phyloP scores from a whole-genome alignment of 2,888 invertebrate species.

The Cryptocephalus moraei region DNA sequence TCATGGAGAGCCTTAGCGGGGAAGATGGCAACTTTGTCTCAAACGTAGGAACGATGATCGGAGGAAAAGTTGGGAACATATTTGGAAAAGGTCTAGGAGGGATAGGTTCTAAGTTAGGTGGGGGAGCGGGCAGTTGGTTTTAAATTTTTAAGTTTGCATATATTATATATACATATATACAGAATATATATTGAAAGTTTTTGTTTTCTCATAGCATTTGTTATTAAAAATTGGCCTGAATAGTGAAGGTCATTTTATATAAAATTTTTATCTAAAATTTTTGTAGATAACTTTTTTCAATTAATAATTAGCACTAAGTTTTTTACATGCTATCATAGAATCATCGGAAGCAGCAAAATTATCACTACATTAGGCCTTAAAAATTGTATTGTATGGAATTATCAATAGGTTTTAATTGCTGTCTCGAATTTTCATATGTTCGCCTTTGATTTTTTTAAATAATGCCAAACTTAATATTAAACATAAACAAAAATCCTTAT shows the following conservation, averaged over 20 bases:
- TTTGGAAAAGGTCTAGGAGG: conserved; percentile 86
- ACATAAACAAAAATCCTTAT: too few relatives aligned
- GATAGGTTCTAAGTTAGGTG: conserved; percentile 78
- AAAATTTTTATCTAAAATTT: conserved; percentile 8
- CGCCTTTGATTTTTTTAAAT: too few relatives aligned
- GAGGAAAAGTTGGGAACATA: conserved; percentile 80
- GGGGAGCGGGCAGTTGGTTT: conserved; percentile 78
- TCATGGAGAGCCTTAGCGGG: conserved; percentile 53
- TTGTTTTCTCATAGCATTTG: conserved; percentile 8
- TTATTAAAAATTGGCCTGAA: conserved; percentile 9
- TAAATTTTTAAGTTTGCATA: conserved; percentile 34
- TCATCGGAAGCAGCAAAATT: neutral
- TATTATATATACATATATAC: neutral
- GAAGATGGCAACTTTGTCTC: conserved; percentile 64
- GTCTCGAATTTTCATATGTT: too few relatives aligned
- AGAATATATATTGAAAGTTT: conserved; percentile 4
- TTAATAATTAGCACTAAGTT: neutral
- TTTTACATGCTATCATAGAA: neutral
- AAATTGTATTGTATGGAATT: neutral
- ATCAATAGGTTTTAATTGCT: too few relatives aligned
- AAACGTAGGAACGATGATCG: conserved; percentile 76
- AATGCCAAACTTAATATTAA: too few relatives aligned
- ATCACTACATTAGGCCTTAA: neutral
- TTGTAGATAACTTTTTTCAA: conserved; percentile 13
- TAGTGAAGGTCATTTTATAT: conserved; percentile 12